These are phyloP conservation scores for Aspidiotus rigidus DNA, from an alignment of 2,888 invertebrate genomes.

Conservation along the genomic window DNA sequence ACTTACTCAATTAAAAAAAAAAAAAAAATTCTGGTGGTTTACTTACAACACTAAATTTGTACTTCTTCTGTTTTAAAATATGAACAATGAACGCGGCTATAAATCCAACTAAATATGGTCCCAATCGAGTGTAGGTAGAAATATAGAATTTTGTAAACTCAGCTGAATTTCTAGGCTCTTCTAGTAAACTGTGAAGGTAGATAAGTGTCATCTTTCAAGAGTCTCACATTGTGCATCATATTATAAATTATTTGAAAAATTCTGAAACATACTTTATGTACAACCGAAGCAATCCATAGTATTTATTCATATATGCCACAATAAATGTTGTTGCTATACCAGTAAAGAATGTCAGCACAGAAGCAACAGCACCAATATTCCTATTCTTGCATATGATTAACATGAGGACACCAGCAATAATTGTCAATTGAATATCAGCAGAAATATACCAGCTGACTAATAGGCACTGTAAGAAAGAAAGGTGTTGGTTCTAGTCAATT, in stretches of 20 bases:
- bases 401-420: constrained; percentile 27
- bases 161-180: constrained; percentile 19
- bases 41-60: constrained; percentile 20
- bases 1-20: too few species aligned
- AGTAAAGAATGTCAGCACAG: constrained; percentile 1
- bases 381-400: constrained; percentile 15
- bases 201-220: too few species aligned
- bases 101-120: constrained; percentile 23
- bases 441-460: constrained; percentile 35
- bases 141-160: constrained; percentile 28
- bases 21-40: neutral
- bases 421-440: constrained; percentile 34
- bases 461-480: constrained; percentile 31
- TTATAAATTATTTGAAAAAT: neutral
- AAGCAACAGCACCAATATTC: constrained; percentile 11
- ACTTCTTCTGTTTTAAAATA: constrained; percentile 7
- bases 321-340: constrained; percentile 13
- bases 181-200: constrained; percentile 18
- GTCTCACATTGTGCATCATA: too few species aligned
- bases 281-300: constrained; percentile 18
- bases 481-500: neutral
- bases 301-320: constrained; percentile 28
- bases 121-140: constrained; percentile 25
- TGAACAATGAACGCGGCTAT: neutral
- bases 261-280: constrained; percentile 24